phyloP scores from a whole-genome alignment of 64 coral and sea anemone species.

The Stichodactyla mertensii region DNA sequence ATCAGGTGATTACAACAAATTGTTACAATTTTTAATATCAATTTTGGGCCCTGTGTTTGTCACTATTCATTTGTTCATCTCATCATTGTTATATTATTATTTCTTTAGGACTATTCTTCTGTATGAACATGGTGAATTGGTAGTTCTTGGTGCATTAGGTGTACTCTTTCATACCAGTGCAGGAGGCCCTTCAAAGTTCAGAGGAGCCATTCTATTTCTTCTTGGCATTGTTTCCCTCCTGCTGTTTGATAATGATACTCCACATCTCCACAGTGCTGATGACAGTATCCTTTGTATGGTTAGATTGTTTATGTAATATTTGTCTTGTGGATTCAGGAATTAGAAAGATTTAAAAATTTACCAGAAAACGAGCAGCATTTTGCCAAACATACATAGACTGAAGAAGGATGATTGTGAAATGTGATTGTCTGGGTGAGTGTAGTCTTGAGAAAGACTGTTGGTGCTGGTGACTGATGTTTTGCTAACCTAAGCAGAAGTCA shows the following conservation, averaged over 20 bases:
- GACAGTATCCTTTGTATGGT: slow-evolving; percentile 76
- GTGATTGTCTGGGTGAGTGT: too few relatives aligned
- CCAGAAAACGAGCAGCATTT: too few relatives aligned
- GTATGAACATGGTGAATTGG: slow-evolving; percentile 82
- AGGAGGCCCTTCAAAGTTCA: slow-evolving; percentile 72
- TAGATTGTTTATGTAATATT: too few relatives aligned
- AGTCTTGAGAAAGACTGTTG: too few relatives aligned
- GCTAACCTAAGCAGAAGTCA: too few relatives aligned
- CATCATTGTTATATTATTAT: neutral
- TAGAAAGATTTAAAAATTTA: too few relatives aligned
- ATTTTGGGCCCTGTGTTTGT: neutral
- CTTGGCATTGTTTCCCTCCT: slow-evolving; percentile 81
- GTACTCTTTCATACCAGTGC: slow-evolving; percentile 83
- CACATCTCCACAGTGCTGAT: slow-evolving; percentile 13
- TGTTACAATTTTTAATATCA: too few relatives aligned
- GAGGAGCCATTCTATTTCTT: slow-evolving; percentile 84
- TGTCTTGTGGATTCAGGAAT: too few relatives aligned
- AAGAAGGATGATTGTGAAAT: too few relatives aligned
- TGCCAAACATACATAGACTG: too few relatives aligned
- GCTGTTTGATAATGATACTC: slow-evolving; percentile 93
- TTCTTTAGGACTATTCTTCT: slow-evolving; percentile 79
- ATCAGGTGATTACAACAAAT: too few relatives aligned
- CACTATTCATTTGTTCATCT: neutral
- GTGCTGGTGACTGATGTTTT: too few relatives aligned
- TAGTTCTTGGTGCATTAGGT: slow-evolving; percentile 74